Evolutionary conservation across 2,113 vertebrate genomes (phyloP).

Genomic region (Pseudopodoces humilis): DNA sequence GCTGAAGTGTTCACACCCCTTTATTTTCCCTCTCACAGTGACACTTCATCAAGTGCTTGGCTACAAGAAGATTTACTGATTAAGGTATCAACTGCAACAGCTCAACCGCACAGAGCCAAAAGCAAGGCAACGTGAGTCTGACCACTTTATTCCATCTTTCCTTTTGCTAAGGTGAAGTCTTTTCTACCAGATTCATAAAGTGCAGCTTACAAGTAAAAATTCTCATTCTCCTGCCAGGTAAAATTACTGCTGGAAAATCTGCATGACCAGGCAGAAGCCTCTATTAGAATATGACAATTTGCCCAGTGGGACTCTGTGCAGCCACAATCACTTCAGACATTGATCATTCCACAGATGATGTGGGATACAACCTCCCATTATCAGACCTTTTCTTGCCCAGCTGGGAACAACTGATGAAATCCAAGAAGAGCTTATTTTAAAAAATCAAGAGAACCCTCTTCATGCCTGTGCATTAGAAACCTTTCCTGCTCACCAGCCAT

Average conservation of each 20-base stretch:
- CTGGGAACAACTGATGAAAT: background rate
- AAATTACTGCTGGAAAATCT: background rate
- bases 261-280: background rate
- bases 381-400: background rate
- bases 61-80: background rate
- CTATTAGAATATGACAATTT: background rate
- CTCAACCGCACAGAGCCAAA: background rate
- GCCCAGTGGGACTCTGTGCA: background rate
- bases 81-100: background rate
- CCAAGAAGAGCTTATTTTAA: background rate
- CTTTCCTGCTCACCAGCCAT: background rate
- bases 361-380: background rate
- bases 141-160: background rate
- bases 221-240: background rate
- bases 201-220: background rate
- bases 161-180: background rate
- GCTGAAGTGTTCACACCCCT: background rate
- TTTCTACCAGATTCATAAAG: background rate
- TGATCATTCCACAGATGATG: accelerated
- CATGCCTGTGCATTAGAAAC: background rate
- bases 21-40: background rate
- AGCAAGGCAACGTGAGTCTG: background rate
- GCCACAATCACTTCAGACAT: background rate
- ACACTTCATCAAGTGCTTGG: background rate
- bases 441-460: background rate